Evolutionary conservation across 64 coral and sea anemone genomes (phyloP).

Genomic region (Stylophora pistillata): DNA sequence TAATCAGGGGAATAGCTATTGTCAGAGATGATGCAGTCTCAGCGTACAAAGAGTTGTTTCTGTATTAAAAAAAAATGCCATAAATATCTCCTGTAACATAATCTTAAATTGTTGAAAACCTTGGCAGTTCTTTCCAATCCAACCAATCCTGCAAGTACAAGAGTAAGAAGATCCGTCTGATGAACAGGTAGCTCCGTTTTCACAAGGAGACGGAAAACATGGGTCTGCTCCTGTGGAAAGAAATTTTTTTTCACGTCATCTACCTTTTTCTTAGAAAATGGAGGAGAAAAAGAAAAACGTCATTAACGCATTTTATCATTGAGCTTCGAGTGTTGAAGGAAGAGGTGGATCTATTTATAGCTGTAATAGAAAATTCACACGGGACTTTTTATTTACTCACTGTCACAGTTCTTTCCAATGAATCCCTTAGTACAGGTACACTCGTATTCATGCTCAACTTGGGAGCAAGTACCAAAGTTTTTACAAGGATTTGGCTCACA

Average conservation of each 20-base stretch:
- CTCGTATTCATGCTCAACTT: constrained; percentile 66
- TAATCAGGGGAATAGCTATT: too few species aligned
- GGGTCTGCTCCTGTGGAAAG: constrained; percentile 52
- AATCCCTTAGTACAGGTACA: constrained; percentile 63
- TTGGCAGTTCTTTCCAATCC: constrained; percentile 89
- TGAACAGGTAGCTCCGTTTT: constrained; percentile 78
- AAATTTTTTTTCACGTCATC: not conserved
- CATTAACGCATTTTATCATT: too few species aligned
- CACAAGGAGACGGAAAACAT: constrained; percentile 80
- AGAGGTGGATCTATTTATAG: too few species aligned
- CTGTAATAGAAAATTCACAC: too few species aligned
- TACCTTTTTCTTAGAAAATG: not conserved
- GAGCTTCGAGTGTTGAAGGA: too few species aligned
- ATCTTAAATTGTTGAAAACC: not conserved
- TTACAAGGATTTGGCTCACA: constrained; percentile 57
- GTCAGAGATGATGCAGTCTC: too few species aligned
- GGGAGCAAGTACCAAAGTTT: constrained; percentile 50
- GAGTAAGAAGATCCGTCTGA: constrained; percentile 68
- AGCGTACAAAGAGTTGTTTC: too few species aligned
- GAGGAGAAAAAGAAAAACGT: too few species aligned
- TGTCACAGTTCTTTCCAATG: constrained; percentile 62
- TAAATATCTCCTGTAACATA: too few species aligned
- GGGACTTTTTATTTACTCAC: constrained; percentile 9
- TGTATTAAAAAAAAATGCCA: too few species aligned
- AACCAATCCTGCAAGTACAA: constrained; percentile 74